Evolutionary conservation across 2,888 invertebrate genomes (phyloP), one percentile per base, ranked within the genome.

Genomic region (Parnassius mnemosyne): DNA sequence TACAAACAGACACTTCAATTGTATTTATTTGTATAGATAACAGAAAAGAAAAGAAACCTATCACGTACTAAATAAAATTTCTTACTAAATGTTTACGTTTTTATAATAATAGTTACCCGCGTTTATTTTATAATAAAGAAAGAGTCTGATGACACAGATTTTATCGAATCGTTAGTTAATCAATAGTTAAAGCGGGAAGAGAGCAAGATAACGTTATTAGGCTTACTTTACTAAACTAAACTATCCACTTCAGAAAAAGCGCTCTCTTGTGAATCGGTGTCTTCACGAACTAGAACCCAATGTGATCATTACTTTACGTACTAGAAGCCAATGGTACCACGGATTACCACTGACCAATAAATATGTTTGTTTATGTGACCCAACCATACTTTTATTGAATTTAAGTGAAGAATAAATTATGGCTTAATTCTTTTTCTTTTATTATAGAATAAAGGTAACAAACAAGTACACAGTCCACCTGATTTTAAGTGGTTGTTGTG

Each of bases 301-400:
- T 44, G 16, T 47, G 44, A 51, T 41, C 54, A 25, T 57, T 63
- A 43, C 12, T 44, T 9, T 12, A 54, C 25, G 43, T 43, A n/a
- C 34, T 11, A 20, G 50, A 5, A 53, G 42, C 44, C 44, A 58
- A 41, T 44, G 16, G 43, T 63, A 43, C 56, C 43, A 2, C 34
- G 60, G 46, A 50, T 56, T 59, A 58, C 59, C 55, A 12, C 10
- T 25, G 47, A 46, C 57, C 64, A 60, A 67, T 68, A 68, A 66
- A 67, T 53, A 53, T 57, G 64, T 60, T 53, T 66, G 62, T 67
- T 69, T 69, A 66, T 68, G 65, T 63, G 43, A 55, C 67, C 65
- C 65, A 66, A 20, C 20, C 20, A 20, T 20, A 20, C 1, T 20
- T 20, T 20, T 20, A 20, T 20, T 1, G 20, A 20, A 20, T 20